phyloP scores from a whole-genome alignment of 2,113 vertebrate species.

The Oxygymnocypris stewartii region DNA sequence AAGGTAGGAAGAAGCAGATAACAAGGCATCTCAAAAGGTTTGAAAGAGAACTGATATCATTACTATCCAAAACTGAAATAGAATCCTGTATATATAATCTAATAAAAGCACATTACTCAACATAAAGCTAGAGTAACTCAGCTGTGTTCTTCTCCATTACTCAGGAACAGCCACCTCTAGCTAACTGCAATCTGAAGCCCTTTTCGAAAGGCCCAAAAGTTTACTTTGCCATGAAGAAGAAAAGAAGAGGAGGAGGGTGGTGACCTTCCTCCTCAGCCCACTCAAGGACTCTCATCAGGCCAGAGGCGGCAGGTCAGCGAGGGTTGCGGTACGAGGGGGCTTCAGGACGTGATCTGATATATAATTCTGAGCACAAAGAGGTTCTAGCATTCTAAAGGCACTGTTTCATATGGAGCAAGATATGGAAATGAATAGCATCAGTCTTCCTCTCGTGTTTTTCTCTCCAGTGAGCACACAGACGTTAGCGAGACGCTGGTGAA shows the following conservation, averaged over 20 bases:
- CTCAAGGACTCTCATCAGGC: conserved; percentile 20
- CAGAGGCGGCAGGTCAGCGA: conserved; percentile 28
- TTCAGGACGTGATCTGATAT: conserved; percentile 16
- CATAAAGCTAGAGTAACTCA: neutral
- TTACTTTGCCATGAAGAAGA: neutral
- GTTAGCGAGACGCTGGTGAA: neutral
- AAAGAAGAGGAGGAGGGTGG: conserved; percentile 22
- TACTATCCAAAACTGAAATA: conserved; percentile 14
- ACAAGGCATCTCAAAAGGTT: neutral
- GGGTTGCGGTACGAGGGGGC: conserved; percentile 20
- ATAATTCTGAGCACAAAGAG: conserved; percentile 19
- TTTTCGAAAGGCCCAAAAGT: neutral
- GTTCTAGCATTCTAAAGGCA: conserved; percentile 6
- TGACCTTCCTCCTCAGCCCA: conserved; percentile 20
- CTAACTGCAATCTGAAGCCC: neutral
- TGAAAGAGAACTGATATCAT: neutral
- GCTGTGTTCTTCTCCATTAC: neutral
- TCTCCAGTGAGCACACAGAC: neutral
- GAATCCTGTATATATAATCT: neutral
- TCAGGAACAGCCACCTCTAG: neutral
- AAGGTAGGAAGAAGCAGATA: neutral
- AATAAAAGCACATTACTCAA: conserved; percentile 20
- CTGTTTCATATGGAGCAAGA: neutral
- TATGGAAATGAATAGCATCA: neutral
- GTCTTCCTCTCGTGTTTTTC: conserved; percentile 16